phyloP scores from a whole-genome alignment of 2,888 invertebrate genomes.

The Drosophila putrida region DNA sequence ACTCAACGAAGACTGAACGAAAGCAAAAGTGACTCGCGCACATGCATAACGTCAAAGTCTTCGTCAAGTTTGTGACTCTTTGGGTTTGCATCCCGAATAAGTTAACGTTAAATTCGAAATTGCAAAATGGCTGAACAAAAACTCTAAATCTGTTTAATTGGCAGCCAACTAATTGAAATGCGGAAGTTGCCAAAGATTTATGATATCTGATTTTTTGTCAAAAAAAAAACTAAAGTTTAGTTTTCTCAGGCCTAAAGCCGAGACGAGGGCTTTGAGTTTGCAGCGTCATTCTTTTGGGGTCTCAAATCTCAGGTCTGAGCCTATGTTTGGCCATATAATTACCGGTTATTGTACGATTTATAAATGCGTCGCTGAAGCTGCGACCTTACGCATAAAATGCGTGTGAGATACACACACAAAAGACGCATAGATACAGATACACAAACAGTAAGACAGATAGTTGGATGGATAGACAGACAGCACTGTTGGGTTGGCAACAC shows the following conservation, averaged over 20 bases:
- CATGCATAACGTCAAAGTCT: background rate
- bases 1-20: constrained; percentile 49
- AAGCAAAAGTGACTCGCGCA: constrained; percentile 49
- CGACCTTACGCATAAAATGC: constrained; percentile 78
- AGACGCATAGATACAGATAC: constrained; percentile 28
- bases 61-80: constrained; percentile 30
- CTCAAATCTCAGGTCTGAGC: constrained; percentile 14
- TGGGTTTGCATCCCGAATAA: constrained; percentile 55
- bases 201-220: constrained; percentile 40
- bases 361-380: constrained; percentile 67
- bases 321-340: constrained; percentile 57
- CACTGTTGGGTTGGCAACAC: constrained; percentile 51
- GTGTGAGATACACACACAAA: constrained; percentile 58
- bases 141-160: constrained; percentile 40
- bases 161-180: constrained; percentile 58
- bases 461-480: constrained; percentile 11
- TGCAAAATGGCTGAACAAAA: constrained; percentile 18
- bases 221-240: background rate
- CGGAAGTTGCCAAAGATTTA: constrained; percentile 73
- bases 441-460: constrained; percentile 23
- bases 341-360: constrained; percentile 63
- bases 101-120: constrained; percentile 26
- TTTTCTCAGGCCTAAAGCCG: constrained; percentile 59
- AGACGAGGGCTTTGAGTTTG: constrained; percentile 42
- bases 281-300: constrained; percentile 64